Conservation (phyloP, 2,113 vertebrate genomes). For the Tragelaphus scriptus region DNA sequence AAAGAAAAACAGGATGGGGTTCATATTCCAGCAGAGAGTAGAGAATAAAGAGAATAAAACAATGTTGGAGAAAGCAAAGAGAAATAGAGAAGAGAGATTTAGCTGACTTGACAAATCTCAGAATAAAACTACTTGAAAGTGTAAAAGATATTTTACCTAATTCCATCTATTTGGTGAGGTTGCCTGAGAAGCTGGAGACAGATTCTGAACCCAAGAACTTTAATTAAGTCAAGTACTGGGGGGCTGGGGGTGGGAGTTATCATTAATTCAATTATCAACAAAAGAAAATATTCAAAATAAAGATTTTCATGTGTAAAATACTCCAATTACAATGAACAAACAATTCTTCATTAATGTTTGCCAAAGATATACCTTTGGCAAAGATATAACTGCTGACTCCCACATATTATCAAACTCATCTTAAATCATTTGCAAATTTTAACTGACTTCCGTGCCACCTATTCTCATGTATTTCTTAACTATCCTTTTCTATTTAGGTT, state of each 20-base stretch:
- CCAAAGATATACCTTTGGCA: neutral
- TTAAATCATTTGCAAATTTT: conserved; percentile 13
- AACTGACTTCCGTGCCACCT: neutral
- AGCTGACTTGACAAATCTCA: neutral
- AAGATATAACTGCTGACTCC: neutral
- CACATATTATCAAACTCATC: neutral
- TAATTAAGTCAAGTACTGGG: neutral
- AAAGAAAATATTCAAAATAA: neutral
- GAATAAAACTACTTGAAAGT: neutral
- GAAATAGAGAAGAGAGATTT: neutral
- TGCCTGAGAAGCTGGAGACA: neutral
- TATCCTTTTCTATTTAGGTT: conserved; percentile 16
- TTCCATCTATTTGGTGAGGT: neutral
- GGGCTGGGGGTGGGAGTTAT: neutral
- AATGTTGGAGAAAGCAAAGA: neutral
- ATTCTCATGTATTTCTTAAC: conserved; percentile 29
- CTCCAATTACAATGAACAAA: neutral
- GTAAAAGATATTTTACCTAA: neutral
- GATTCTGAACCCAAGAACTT: neutral
- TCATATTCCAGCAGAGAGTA: neutral
- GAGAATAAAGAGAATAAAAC: neutral
- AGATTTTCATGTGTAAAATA: neutral
- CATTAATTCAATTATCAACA: neutral
- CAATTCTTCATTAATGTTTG: neutral
- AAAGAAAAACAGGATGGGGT: neutral